A percentile compares a stretch with the other conserved stretches of the same genome.
Conservation (phyloP, 2,888 invertebrate genomes). For the Deroplatys truncata region DNA sequence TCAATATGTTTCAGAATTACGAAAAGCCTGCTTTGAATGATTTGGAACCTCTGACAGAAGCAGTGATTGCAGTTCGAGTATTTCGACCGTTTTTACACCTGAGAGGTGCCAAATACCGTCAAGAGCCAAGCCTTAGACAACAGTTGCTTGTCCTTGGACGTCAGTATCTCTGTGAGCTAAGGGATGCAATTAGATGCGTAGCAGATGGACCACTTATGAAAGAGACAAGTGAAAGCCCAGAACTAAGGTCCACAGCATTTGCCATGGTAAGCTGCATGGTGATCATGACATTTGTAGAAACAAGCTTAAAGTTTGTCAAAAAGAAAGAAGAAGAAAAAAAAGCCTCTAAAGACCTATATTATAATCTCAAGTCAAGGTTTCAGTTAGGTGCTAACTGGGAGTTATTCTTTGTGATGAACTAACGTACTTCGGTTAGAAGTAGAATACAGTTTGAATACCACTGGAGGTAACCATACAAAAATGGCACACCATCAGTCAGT, state of each 20-base stretch:
- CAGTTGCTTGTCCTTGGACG: slow-evolving; percentile 62
- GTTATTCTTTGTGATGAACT: no score
- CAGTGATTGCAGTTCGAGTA: slow-evolving; percentile 48
- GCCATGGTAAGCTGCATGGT: slow-evolving; percentile 37
- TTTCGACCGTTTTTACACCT: slow-evolving; percentile 47
- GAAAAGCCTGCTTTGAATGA: neutral
- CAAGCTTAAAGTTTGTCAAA: no score
- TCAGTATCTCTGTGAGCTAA: slow-evolving; percentile 64
- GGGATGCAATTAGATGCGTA: slow-evolving; percentile 70
- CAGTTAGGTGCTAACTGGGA: no score
- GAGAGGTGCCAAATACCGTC: slow-evolving; percentile 26
- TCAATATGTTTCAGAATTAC: neutral
- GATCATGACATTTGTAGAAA: neutral
- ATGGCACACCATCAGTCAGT: no score
- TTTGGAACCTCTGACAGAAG: slow-evolving; percentile 41
- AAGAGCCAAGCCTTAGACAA: slow-evolving; percentile 45
- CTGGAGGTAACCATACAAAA: no score
- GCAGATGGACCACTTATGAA: slow-evolving; percentile 55
- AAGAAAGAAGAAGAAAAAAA: no score
- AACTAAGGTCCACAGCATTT: slow-evolving; percentile 31
- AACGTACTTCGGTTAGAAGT: no score
- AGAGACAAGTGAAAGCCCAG: slow-evolving; percentile 44
- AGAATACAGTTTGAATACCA: no score
- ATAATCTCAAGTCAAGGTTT: no score
- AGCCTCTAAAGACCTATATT: no score